Percentiles rank a stretch among this genome's conserved stretches.
These are phyloP conservation scores for Drosophila setifemur DNA, from an alignment of 1,140 invertebrate genomes.

Conservation along the genomic window DNA sequence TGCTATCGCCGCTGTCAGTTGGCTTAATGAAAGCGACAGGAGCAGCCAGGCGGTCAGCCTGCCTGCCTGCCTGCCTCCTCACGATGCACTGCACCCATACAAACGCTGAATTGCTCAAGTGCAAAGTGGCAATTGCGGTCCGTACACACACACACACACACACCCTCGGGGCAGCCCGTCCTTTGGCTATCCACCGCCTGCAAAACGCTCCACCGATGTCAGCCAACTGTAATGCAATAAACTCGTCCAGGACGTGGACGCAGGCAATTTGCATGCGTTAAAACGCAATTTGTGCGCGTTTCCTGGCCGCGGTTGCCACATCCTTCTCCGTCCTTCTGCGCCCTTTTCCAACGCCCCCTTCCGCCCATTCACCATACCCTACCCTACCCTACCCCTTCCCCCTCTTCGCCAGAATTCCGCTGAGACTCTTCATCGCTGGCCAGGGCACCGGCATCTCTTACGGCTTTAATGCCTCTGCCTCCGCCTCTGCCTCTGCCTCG, in stretches of 20 bases:
- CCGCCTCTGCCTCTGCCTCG: background rate
- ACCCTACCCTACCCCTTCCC: background rate
- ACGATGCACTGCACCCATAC: background rate
- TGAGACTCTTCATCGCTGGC: conserved; percentile 23
- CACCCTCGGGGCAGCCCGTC: background rate
- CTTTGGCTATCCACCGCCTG: background rate
- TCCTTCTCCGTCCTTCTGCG: background rate
- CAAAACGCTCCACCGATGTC: background rate
- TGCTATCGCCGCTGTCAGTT: conserved; percentile 55
- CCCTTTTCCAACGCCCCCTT: background rate
- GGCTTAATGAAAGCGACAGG: conserved; percentile 60
- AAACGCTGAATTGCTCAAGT: conserved; percentile 44
- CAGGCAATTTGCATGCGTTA: conserved; percentile 79
- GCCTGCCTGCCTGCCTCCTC: too few species aligned
- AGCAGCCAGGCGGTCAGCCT: background rate
- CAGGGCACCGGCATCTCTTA: conserved; percentile 7
- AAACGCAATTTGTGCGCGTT: conserved; percentile 79
- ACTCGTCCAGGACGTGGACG: conserved; percentile 50
- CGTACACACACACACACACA: conserved; percentile 18
- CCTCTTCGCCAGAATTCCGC: conserved; percentile 20
- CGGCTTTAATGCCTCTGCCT: conserved; percentile 49
- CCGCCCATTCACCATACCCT: background rate
- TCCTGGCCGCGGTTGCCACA: conserved; percentile 57
- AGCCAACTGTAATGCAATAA: conserved; percentile 64
- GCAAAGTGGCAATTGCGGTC: conserved; percentile 63